Base-by-base conservation (phyloP, 2,113 vertebrate species). In the Lonchura striata region DNA sequence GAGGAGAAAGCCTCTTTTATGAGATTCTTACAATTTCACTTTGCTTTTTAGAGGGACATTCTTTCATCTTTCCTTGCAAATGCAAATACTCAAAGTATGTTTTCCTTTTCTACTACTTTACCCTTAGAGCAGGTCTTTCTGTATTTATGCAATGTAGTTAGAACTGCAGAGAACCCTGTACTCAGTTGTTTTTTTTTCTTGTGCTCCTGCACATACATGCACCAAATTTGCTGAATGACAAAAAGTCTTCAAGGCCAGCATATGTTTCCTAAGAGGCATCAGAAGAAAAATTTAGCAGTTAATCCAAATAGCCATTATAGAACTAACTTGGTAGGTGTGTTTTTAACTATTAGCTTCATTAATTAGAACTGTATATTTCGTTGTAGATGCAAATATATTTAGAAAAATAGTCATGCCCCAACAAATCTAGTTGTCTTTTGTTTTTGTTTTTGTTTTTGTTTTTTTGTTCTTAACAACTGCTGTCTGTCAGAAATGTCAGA, bases 401-500 rank as follows among this genome's bases (percentile, higher is more conserved):
- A 96, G 71, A 95, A 94, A 97, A 95, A 27, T 35, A 97, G 86
- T 95, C 75, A 83, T 95, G 82, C 94, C 94, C 96, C 95, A 97
- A 90, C 85, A 95, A 96, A 97, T 95, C 86, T 97, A 97, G 98
- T 96, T 86, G 66, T 91, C 18, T 79, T 85, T 85, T 84, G 12
- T 37, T 97, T 95, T n/a, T n/a, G n/a, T n/a, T 94, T 88, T 96
- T 94, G 95, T 41, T 37, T 97, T 96, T 92, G 97, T 94, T 81
- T 87, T 97, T 88, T 98, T 98, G 95, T 97, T 97, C 97, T 98
- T 98, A 97, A 98, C 96, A 97, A 97, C 98, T 98, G 98, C 98
- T 97, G 98, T 98, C 97, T 97, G 96, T 98, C 97, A 98, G 98
- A 98, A 97, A 98, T 98, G 95, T 98, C 97, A 98, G 98, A 97